These are phyloP conservation scores for Xerus rutilus DNA, from an alignment of 2,797 vertebrate species.

Conservation along the genomic window DNA sequence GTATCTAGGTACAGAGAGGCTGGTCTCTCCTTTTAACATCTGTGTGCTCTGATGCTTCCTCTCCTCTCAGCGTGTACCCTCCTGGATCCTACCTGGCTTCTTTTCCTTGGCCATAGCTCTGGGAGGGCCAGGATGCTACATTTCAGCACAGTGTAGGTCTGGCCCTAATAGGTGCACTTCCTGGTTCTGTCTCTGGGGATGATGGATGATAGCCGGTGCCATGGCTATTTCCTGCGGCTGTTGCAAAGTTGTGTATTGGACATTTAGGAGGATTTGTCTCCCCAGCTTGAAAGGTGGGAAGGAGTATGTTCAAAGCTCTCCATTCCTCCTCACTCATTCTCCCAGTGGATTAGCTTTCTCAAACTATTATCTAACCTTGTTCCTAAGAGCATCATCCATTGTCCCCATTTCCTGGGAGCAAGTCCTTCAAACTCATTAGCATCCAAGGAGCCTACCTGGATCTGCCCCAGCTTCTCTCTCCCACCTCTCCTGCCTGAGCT, in stretches of 20 bases:
- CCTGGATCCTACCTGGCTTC: not conserved
- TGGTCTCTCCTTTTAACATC: not conserved
- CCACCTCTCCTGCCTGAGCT: not conserved
- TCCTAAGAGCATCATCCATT: not conserved
- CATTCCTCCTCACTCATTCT: not conserved
- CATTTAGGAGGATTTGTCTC: not conserved
- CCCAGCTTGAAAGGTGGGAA: not conserved
- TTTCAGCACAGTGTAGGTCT: too few relatives aligned
- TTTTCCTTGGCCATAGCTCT: not conserved
- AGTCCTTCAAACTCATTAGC: not conserved
- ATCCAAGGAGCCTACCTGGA: not conserved
- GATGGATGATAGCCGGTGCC: not conserved
- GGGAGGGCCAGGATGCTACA: rapidly evolving
- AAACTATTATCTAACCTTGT: not conserved
- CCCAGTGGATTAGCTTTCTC: not conserved
- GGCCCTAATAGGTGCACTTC: not conserved
- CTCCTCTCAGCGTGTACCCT: not conserved
- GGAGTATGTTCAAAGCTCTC: not conserved
- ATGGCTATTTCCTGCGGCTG: not conserved
- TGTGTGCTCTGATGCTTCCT: not conserved
- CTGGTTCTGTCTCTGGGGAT: not conserved
- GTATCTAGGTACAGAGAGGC: not conserved
- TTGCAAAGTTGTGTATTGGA: not conserved
- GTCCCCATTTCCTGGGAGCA: not conserved
- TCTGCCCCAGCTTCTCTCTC: not conserved